Conservation (phyloP, 2,113 vertebrate species). For the Alethe castanea region DNA sequence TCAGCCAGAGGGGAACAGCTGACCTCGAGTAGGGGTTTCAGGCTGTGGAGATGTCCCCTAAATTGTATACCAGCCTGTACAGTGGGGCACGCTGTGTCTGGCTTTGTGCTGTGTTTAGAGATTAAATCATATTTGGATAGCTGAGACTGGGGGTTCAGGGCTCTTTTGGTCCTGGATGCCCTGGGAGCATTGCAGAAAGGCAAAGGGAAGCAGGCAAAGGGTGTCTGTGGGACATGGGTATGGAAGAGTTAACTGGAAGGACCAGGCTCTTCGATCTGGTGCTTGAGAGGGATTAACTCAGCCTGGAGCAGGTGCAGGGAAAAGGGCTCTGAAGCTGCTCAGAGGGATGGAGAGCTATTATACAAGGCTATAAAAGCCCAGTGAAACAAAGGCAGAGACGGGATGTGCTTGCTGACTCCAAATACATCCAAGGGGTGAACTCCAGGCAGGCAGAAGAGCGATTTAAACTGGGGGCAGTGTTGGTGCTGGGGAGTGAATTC, state of each 20-base stretch:
- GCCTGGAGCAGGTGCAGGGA: constrained; percentile 43
- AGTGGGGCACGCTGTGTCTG: not conserved
- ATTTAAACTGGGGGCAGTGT: not conserved
- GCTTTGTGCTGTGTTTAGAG: not conserved
- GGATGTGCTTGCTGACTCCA: not conserved
- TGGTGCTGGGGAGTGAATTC: not conserved
- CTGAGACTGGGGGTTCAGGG: fast-evolving
- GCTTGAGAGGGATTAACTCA: constrained; percentile 24
- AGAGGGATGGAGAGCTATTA: constrained; percentile 23
- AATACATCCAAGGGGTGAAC: not conserved
- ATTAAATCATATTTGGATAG: not conserved
- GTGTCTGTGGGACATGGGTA: not conserved
- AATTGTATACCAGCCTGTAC: not conserved
- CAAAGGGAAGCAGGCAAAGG: fast-evolving
- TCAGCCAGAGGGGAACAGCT: not conserved
- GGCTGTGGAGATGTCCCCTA: not conserved
- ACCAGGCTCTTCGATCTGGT: not conserved
- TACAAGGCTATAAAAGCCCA: not conserved
- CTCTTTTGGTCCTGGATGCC: not conserved
- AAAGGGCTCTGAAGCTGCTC: constrained; percentile 6
- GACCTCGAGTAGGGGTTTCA: not conserved
- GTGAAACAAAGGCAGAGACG: not conserved
- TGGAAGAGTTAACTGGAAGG: not conserved
- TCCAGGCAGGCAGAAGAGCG: not conserved
- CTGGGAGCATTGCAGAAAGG: fast-evolving